phyloP scores from a whole-genome alignment of 2,113 vertebrate species.

The Chaetops frenatus region DNA sequence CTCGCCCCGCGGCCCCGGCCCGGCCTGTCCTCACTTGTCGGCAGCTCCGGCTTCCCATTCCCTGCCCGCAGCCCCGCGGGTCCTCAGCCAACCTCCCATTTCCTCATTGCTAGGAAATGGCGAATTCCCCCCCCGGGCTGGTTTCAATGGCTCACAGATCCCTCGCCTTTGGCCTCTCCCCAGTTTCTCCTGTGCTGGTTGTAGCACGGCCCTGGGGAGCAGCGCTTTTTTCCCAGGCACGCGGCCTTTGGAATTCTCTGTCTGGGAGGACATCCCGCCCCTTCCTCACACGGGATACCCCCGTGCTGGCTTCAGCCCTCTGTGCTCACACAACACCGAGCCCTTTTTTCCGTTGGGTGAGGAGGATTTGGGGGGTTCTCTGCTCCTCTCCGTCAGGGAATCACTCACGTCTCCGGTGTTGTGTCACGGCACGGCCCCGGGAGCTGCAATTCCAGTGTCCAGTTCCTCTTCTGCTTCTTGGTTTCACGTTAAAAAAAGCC shows the following conservation, averaged over 20 bases:
- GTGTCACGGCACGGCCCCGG: not conserved
- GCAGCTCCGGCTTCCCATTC: not conserved
- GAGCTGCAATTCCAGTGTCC: not conserved
- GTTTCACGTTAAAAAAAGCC: not conserved
- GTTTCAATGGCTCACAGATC: slow-evolving; percentile 24
- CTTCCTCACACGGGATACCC: not conserved
- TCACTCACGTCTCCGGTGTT: accelerated
- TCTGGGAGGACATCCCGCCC: not conserved
- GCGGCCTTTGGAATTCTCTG: not conserved
- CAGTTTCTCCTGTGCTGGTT: not conserved
- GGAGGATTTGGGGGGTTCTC: accelerated
- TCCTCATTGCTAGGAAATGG: slow-evolving; percentile 52
- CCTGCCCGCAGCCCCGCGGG: not conserved
- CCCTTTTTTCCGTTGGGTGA: accelerated
- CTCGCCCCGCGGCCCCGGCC: not conserved
- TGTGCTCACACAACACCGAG: accelerated
- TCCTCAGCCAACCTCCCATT: not conserved
- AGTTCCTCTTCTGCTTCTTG: slow-evolving; percentile 22
- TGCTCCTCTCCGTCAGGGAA: not conserved
- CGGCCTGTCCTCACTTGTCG: slow-evolving; percentile 6
- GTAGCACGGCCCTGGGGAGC: not conserved
- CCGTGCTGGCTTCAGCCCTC: accelerated
- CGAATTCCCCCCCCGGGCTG: slow-evolving; percentile 20
- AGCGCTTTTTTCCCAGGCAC: not conserved
- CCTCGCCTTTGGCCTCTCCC: slow-evolving; percentile 5